Evolutionary conservation across 2,113 vertebrate genomes (phyloP).

Genomic region (Platysternon megacephalum): DNA sequence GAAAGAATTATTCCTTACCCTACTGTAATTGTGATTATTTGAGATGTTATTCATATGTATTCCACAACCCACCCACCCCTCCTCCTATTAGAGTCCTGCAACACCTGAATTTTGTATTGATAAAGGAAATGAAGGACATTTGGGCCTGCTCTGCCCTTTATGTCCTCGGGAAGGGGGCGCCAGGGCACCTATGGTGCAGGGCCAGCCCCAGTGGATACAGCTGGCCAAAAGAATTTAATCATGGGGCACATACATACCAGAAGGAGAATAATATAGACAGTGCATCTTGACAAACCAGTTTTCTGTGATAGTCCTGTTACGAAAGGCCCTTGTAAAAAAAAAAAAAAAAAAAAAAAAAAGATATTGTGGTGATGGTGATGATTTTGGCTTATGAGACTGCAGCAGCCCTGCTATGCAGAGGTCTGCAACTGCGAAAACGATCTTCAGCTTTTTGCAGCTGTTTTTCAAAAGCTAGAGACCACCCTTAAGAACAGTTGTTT

Average conservation of each 20-base stretch:
- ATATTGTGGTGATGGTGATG: not conserved
- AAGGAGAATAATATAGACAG: not conserved
- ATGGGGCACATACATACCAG: not conserved
- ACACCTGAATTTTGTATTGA: not conserved
- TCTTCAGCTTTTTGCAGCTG: not conserved
- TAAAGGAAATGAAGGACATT: not conserved
- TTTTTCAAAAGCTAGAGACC: slow-evolving; percentile 14
- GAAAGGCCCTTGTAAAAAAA: not conserved
- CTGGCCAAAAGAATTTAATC: not conserved
- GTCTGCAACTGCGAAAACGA: not conserved
- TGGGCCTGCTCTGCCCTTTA: not conserved
- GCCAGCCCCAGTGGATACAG: not conserved
- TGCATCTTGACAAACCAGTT: rapidly evolving
- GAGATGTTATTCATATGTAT: not conserved
- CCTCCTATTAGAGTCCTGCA: not conserved
- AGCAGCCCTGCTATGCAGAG: not conserved
- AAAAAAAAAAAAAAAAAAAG: not conserved
- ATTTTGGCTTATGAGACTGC: not conserved
- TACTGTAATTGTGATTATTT: too few species aligned
- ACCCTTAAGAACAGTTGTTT: not conserved
- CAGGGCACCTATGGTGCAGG: not conserved
- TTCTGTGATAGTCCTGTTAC: not conserved
- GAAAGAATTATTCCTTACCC: too few species aligned
- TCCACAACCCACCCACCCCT: not conserved
- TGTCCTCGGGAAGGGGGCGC: too few species aligned